Conservation (phyloP, 2,888 invertebrate genomes). For the Trimorus sp. region DNA sequence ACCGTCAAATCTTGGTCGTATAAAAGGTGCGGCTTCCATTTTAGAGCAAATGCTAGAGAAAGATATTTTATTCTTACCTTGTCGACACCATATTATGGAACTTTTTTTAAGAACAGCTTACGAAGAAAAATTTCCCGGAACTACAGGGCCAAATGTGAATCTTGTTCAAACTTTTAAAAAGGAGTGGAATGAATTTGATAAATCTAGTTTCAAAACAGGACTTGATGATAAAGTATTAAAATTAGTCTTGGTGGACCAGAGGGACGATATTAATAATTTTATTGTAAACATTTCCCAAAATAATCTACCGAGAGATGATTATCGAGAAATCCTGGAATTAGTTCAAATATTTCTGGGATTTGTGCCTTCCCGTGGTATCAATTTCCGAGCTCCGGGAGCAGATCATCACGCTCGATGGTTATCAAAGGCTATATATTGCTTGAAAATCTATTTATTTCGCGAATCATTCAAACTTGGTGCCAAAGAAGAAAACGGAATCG, state of each 20-base stretch:
- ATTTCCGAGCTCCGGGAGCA: conserved; percentile 43
- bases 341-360: conserved; percentile 52
- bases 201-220: conserved; percentile 42
- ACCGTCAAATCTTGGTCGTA: conserved; percentile 68
- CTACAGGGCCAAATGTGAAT: conserved; percentile 64
- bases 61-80: conserved; percentile 66
- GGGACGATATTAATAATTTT: conserved; percentile 10
- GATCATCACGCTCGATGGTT: conserved; percentile 70
- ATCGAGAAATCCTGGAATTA: conserved; percentile 56
- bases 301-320: conserved; percentile 57
- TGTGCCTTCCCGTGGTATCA: conserved; percentile 40
- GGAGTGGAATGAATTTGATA: conserved; percentile 60
- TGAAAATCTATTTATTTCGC: conserved; percentile 70
- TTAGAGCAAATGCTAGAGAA: conserved; percentile 69
- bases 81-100: conserved; percentile 71
- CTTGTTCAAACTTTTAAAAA: conserved; percentile 68
- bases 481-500: conserved; percentile 47
- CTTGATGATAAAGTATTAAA: conserved; percentile 39
- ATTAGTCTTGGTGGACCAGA: conserved; percentile 31
- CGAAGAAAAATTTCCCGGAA: conserved; percentile 60
- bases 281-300: conserved; percentile 16
- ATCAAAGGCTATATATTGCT: conserved; percentile 61
- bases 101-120: conserved; percentile 67
- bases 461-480: conserved; percentile 59
- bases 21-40: conserved; percentile 62